Evolutionary conservation across 2,888 invertebrate species (phyloP).

Genomic region (Sinotaia quadrata): DNA sequence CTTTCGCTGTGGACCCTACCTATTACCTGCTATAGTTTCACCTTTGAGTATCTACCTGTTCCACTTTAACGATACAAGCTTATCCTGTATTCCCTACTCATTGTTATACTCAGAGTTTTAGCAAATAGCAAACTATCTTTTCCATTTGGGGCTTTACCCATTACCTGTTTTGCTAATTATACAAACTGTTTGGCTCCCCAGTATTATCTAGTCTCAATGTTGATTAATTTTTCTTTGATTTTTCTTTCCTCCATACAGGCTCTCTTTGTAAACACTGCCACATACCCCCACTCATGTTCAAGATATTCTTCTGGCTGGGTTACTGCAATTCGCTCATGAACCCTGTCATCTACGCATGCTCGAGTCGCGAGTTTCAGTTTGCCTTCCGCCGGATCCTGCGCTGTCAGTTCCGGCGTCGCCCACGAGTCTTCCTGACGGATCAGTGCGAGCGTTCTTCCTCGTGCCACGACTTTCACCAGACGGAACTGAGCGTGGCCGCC

Average conservation of each 20-base stretch:
- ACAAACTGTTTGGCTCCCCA: background rate
- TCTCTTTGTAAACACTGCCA: slow-evolving; percentile 74
- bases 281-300: slow-evolving; percentile 75
- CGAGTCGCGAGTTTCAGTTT: slow-evolving; percentile 75
- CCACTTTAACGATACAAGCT: too few relatives aligned
- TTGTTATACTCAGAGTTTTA: too few relatives aligned
- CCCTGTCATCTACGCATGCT: slow-evolving; percentile 79
- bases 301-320: slow-evolving; percentile 80
- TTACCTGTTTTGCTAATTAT: background rate
- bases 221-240: too few relatives aligned
- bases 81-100: too few relatives aligned
- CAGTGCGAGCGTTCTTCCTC: slow-evolving; percentile 11
- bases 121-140: background rate
- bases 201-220: background rate
- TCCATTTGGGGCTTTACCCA: background rate
- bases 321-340: slow-evolving; percentile 81
- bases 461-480: slow-evolving; percentile 19
- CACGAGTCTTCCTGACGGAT: slow-evolving; percentile 34
- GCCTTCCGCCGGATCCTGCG: slow-evolving; percentile 74
- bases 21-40: too few relatives aligned
- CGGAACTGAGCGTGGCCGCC: background rate
- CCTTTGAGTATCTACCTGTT: too few relatives aligned
- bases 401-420: slow-evolving; percentile 56
- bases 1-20: too few relatives aligned
- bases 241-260: slow-evolving; percentile 67